Evolutionary conservation across 2,888 invertebrate genomes (phyloP).

Genomic region (Aleiodes alternator): DNA sequence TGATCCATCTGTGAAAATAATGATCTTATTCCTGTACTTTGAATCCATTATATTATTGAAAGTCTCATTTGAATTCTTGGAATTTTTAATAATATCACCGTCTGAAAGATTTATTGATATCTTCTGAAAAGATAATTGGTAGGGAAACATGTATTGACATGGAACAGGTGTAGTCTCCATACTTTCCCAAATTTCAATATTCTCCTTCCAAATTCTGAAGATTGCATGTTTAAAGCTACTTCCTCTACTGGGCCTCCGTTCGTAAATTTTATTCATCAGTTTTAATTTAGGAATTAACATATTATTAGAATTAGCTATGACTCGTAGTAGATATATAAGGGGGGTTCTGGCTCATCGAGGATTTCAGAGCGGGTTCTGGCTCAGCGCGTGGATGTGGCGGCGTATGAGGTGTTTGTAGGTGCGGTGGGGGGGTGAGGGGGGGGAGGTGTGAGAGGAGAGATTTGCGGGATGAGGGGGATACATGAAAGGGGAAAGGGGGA

Average conservation of each 20-base stretch:
- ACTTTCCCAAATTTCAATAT: not conserved
- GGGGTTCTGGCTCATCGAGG: too few relatives aligned
- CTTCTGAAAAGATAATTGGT: slow-evolving; percentile 12
- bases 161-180: not conserved
- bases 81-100: slow-evolving; percentile 20
- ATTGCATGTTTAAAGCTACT: not conserved
- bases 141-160: slow-evolving; percentile 10
- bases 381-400: too few relatives aligned
- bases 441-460: too few relatives aligned
- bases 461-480: too few relatives aligned
- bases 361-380: too few relatives aligned
- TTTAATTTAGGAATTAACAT: slow-evolving; percentile 19
- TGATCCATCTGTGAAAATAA: slow-evolving; percentile 29
- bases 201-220: not conserved
- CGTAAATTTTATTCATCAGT: not conserved
- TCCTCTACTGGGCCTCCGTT: not conserved
- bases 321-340: not conserved
- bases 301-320: slow-evolving; percentile 20
- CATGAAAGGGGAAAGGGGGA: too few relatives aligned
- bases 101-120: slow-evolving; percentile 14
- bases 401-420: too few relatives aligned
- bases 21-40: not conserved
- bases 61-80: not conserved
- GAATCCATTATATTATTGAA: not conserved
- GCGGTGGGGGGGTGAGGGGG: too few relatives aligned